A percentile compares a stretch with the other conserved stretches of the same genome.
These are phyloP conservation scores for Benthosema pterotum DNA, from an alignment of 2,797 vertebrate species.

Conservation along the genomic window DNA sequence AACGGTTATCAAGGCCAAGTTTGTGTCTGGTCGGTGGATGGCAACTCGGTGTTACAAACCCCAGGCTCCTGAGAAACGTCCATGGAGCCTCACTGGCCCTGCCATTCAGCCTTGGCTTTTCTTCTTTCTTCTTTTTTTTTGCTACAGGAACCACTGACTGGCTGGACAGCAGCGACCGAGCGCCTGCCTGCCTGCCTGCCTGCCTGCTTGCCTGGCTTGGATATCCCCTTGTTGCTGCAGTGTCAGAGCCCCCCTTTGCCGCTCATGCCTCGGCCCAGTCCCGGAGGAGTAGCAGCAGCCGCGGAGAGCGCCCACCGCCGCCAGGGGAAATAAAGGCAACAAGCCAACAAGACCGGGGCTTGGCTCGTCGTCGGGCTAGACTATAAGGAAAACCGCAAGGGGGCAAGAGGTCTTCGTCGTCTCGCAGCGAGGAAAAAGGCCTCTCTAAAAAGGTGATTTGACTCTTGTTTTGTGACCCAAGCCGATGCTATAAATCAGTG, in stretches of 20 bases:
- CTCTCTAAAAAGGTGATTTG: slow-evolving; percentile 22
- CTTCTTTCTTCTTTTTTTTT: slow-evolving; percentile 13
- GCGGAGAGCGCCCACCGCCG: no score
- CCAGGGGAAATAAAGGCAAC: slow-evolving; percentile 18
- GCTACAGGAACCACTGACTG: slow-evolving; percentile 37
- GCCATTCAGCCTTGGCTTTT: slow-evolving; percentile 33
- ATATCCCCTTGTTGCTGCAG: slow-evolving; percentile 33
- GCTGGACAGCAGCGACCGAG: slow-evolving; percentile 42
- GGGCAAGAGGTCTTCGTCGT: slow-evolving; percentile 3
- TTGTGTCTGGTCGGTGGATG: slow-evolving; percentile 34
- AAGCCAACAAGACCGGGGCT: neutral
- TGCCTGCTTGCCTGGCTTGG: slow-evolving; percentile 42
- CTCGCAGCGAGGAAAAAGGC: slow-evolving; percentile 9
- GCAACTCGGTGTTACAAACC: slow-evolving; percentile 51
- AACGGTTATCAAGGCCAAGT: slow-evolving; percentile 28
- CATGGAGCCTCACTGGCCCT: slow-evolving; percentile 23
- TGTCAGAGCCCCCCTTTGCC: slow-evolving; percentile 29
- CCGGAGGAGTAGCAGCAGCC: slow-evolving; percentile 33
- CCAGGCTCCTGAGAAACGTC: slow-evolving; percentile 51
- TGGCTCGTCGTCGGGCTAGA: neutral
- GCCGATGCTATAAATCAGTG: no score
- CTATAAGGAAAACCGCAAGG: neutral
- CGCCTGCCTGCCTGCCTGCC: no score
- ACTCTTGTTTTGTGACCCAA: no score
- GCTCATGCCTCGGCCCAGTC: slow-evolving; percentile 47